Conservation (phyloP, 2,888 invertebrate species). For the Xestia ashworthii region DNA sequence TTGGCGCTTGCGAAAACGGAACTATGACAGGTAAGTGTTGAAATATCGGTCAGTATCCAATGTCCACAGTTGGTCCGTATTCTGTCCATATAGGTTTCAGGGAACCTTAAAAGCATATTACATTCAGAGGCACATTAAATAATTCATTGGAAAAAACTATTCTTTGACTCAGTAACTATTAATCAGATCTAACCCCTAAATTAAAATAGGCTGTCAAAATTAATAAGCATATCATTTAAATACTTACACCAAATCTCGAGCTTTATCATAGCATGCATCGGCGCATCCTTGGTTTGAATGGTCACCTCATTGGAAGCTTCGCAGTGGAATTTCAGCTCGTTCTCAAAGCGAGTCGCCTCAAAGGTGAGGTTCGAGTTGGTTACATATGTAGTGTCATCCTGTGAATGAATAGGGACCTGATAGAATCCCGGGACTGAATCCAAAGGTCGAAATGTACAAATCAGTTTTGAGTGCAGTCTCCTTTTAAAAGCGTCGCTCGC, state of each 20-base stretch:
- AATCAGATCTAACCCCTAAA: not conserved
- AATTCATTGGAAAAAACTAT: not conserved
- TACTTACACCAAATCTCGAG: slow-evolving; percentile 97
- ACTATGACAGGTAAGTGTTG: not conserved
- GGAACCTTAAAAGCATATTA: not conserved
- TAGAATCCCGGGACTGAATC: not conserved
- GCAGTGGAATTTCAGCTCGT: slow-evolving; percentile 94
- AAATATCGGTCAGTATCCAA: not conserved
- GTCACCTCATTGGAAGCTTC: slow-evolving; percentile 96
- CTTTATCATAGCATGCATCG: slow-evolving; percentile 93
- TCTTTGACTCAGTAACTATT: not conserved
- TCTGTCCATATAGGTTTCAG: not conserved
- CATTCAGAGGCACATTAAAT: not conserved
- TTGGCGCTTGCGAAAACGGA: not conserved
- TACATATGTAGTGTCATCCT: slow-evolving; percentile 95
- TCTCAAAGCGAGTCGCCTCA: slow-evolving; percentile 95
- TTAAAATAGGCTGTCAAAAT: not conserved
- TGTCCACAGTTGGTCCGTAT: not conserved
- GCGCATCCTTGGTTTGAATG: slow-evolving; percentile 93
- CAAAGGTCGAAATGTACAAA: not conserved
- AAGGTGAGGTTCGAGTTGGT: slow-evolving; percentile 95
- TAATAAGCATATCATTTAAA: slow-evolving; percentile 18
- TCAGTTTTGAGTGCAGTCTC: not conserved
- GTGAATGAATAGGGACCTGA: slow-evolving; percentile 59
- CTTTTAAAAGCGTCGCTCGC: not conserved